A percentile compares a stretch with the other conserved stretches of the same genome.
Conservation (phyloP, 2,888 invertebrate genomes). For the Calliscelio sp. region DNA sequence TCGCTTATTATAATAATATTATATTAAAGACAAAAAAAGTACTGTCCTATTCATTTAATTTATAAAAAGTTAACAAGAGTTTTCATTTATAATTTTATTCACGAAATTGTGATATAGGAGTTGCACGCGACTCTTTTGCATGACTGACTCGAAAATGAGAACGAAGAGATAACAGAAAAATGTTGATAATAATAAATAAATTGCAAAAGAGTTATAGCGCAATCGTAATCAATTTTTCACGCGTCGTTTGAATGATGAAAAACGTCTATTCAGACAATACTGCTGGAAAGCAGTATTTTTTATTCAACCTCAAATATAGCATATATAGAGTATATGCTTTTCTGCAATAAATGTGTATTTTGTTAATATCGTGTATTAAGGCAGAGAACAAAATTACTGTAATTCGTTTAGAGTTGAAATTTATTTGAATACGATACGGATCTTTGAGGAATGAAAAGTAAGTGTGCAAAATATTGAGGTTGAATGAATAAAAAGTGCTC, state of each 20-base stretch:
- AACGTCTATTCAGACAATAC: too few species aligned
- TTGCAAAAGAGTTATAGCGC: background rate
- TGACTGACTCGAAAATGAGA: slow-evolving; percentile 27
- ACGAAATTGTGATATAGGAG: background rate
- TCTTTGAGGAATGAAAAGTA: slow-evolving; percentile 29
- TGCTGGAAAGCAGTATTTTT: too few species aligned
- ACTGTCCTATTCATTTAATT: too few species aligned
- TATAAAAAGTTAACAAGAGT: background rate
- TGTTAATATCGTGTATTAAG: background rate
- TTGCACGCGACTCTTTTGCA: slow-evolving; percentile 7
- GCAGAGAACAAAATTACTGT: background rate
- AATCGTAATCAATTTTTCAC: slow-evolving; percentile 21
- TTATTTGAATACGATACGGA: background rate
- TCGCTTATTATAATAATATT: too few species aligned
- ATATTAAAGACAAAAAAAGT: too few species aligned
- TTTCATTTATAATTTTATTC: background rate
- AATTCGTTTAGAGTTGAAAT: slow-evolving; percentile 9
- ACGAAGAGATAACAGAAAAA: slow-evolving; percentile 23
- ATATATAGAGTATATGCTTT: too few species aligned
- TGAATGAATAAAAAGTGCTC: slow-evolving; percentile 20
- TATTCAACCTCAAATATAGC: too few species aligned
- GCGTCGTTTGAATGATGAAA: background rate
- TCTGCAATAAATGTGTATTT: too few species aligned
- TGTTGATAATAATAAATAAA: slow-evolving; percentile 16
- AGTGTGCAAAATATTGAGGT: slow-evolving; percentile 30